phyloP scores from a whole-genome alignment of 2,797 vertebrate species.

The Channa striata region DNA sequence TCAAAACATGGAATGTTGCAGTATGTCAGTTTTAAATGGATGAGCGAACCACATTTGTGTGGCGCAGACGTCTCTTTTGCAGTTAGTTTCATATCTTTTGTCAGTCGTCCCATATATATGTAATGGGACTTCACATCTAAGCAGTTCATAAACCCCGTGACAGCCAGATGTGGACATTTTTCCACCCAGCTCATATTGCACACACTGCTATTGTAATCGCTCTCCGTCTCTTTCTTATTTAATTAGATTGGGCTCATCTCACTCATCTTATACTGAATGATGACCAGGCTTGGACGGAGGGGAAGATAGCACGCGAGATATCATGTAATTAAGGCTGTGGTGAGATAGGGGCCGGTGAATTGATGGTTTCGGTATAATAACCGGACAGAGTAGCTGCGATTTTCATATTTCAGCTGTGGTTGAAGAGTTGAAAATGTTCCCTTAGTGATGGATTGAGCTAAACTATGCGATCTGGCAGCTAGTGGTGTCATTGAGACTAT shows the following conservation, averaged over 20 bases:
- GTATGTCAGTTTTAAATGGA: constrained; percentile 3
- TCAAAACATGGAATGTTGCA: constrained; percentile 17
- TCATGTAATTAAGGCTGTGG: constrained; percentile 69
- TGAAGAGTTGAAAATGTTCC: constrained; percentile 47
- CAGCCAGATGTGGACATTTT: constrained; percentile 57
- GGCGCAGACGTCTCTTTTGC: constrained; percentile 20
- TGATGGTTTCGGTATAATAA: constrained; percentile 64
- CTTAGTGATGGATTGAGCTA: constrained; percentile 68
- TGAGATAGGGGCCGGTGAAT: constrained; percentile 51
- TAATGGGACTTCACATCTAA: constrained; percentile 31
- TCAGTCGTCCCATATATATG: constrained; percentile 33
- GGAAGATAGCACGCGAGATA: constrained; percentile 71
- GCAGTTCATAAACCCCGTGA: constrained; percentile 52
- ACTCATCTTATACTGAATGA: constrained; percentile 63
- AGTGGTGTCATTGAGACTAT: constrained; percentile 65
- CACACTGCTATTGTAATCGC: constrained; percentile 46
- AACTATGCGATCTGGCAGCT: constrained; percentile 68
- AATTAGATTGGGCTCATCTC: constrained; percentile 70
- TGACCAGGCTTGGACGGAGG: constrained; percentile 43
- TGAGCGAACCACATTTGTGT: constrained; percentile 19
- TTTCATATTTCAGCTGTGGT: constrained; percentile 63
- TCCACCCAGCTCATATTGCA: constrained; percentile 46
- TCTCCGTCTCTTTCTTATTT: constrained; percentile 58
- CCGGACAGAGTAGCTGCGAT: constrained; percentile 47
- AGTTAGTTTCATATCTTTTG: constrained; percentile 28